Conservation (phyloP, 2,888 invertebrate species). For the Ramazzottius varieornatus region DNA sequence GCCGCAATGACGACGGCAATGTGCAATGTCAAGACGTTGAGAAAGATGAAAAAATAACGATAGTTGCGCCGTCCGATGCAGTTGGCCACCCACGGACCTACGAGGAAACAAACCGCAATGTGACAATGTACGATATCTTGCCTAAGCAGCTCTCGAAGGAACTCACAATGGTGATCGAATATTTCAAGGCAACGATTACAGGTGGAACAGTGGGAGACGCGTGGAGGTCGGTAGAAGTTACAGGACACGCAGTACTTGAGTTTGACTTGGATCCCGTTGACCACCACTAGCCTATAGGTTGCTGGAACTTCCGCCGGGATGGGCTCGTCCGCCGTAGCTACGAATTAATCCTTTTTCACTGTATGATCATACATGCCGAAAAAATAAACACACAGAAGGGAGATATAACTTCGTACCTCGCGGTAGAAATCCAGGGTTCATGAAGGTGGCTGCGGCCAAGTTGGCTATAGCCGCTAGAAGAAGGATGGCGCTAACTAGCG, state of each 20-base stretch:
- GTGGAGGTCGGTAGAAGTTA: slow-evolving; percentile 2
- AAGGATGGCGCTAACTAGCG: not conserved
- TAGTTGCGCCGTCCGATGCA: slow-evolving; percentile 91
- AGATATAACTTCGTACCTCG: not conserved
- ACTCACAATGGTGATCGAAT: not conserved
- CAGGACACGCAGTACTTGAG: not conserved
- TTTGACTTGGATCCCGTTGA: not conserved
- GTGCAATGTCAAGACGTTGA: slow-evolving; percentile 77
- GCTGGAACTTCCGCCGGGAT: not conserved
- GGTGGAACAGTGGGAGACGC: not conserved
- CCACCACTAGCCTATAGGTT: not conserved
- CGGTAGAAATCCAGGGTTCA: not conserved
- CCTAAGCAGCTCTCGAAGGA: too few species aligned
- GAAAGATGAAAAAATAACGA: slow-evolving; percentile 93
- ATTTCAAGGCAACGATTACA: not conserved
- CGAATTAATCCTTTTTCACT: too few species aligned
- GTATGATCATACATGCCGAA: too few species aligned
- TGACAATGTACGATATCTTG: too few species aligned
- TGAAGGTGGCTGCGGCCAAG: not conserved
- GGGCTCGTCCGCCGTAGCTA: not conserved
- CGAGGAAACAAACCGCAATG: not conserved
- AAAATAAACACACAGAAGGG: not conserved
- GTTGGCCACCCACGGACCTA: slow-evolving; percentile 68
- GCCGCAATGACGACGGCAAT: slow-evolving; percentile 89
- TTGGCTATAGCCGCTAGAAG: not conserved